Evolutionary conservation across 2,797 vertebrate species (phyloP).

Genomic region (Acrocephalus scirpaceus): DNA sequence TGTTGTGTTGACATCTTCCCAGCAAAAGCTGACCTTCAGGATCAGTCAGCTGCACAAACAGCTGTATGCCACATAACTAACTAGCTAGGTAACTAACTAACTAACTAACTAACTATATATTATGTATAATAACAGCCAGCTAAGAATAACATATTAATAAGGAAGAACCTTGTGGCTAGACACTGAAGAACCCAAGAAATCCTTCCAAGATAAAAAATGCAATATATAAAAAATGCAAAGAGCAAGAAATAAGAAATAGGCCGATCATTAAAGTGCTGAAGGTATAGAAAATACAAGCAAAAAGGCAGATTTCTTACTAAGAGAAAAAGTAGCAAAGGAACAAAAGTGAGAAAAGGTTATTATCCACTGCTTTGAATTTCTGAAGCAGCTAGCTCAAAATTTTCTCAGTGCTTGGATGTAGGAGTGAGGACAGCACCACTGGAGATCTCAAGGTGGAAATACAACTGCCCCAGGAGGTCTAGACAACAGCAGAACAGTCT

Average conservation of each 20-base stretch:
- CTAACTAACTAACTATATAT: too few species aligned
- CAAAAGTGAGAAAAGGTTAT: background rate
- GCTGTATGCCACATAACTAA: background rate
- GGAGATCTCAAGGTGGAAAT: background rate
- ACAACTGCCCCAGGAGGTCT: background rate
- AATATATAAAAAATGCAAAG: background rate
- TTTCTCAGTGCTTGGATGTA: background rate
- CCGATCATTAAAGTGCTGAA: background rate
- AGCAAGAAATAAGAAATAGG: background rate
- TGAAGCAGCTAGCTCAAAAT: background rate
- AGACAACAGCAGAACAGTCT: background rate
- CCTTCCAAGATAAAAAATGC: background rate
- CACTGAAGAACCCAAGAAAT: background rate
- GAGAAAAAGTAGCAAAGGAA: background rate
- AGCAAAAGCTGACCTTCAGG: background rate
- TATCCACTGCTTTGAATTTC: background rate
- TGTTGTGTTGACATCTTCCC: accelerated
- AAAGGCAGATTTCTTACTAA: background rate
- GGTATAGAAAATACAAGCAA: background rate
- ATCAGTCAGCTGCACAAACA: background rate
- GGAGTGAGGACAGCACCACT: background rate
- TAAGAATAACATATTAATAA: background rate
- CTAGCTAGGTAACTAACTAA: too few species aligned
- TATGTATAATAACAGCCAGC: background rate
- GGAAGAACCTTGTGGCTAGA: background rate